Evolutionary conservation across 2,797 vertebrate genomes (phyloP).

Genomic region (Siniperca obscura): DNA sequence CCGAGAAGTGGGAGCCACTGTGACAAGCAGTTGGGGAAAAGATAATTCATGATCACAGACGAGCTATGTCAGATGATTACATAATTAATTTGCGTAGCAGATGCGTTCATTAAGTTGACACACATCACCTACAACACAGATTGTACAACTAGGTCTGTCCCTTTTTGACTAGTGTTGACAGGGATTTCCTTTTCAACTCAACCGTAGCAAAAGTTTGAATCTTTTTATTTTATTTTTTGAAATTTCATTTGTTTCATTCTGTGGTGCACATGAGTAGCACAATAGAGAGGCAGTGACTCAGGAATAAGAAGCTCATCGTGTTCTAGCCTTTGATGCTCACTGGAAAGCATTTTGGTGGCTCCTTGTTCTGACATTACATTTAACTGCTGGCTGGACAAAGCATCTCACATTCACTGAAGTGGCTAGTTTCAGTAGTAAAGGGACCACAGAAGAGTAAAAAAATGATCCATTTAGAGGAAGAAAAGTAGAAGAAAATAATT

Average conservation of each 20-base stretch:
- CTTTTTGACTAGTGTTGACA: conserved; percentile 30
- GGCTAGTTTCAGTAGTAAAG: conserved; percentile 35
- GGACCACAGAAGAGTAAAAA: conserved; percentile 26
- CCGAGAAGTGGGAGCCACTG: conserved; percentile 58
- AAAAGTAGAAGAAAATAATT: conserved; percentile 40
- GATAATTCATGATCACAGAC: conserved; percentile 71
- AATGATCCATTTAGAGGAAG: conserved; percentile 30
- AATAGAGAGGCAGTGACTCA: conserved; percentile 57
- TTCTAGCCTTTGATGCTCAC: conserved; percentile 58
- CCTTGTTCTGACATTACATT: conserved; percentile 59
- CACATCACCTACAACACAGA: conserved; percentile 35
- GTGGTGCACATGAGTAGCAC: conserved; percentile 47
- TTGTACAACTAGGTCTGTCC: conserved; percentile 22
- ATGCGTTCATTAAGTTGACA: conserved; percentile 52
- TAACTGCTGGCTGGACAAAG: conserved; percentile 57
- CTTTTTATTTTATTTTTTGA: conserved; percentile 11
- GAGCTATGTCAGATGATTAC: conserved; percentile 63
- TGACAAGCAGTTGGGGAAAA: conserved; percentile 65
- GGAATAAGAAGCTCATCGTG: conserved; percentile 51
- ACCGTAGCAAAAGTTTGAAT: conserved; percentile 37
- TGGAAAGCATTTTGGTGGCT: conserved; percentile 57
- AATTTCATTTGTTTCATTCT: conserved; percentile 54
- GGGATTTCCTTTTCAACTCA: conserved; percentile 43
- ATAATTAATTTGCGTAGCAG: conserved; percentile 74
- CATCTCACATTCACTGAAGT: conserved; percentile 51